Percentiles rank a stretch among this genome's conserved stretches.
Evolutionary conservation across 2,113 vertebrate genomes (phyloP).

Genomic region (Illadopsis cleaveri): DNA sequence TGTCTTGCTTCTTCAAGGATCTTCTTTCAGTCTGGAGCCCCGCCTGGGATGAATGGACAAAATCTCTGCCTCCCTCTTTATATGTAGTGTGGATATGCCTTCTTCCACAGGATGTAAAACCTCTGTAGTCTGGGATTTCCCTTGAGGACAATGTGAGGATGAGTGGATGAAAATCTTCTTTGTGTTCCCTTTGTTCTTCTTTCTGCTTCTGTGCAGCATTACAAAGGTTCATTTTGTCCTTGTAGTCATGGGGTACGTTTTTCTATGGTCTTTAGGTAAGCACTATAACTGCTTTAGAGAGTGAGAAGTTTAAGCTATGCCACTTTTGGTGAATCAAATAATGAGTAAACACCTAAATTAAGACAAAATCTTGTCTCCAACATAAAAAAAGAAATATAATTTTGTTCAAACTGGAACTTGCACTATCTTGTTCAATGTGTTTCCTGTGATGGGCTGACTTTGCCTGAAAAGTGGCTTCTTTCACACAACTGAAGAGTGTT

Average conservation of each 20-base stretch:
- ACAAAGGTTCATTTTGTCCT: not conserved
- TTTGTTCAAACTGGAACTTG: not conserved
- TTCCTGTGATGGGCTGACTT: not conserved
- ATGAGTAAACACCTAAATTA: not conserved
- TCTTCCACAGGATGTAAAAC: not conserved
- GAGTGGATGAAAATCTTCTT: not conserved
- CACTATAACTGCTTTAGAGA: not conserved
- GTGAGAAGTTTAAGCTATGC: not conserved
- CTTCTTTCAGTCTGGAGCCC: not conserved
- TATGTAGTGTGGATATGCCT: fast-evolving
- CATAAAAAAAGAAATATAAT: not conserved
- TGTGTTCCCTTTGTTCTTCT: not conserved
- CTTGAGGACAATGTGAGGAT: not conserved
- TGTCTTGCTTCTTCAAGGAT: not conserved
- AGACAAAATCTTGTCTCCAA: not conserved
- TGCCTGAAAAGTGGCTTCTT: not conserved
- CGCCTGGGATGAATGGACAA: not conserved
- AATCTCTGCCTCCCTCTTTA: not conserved
- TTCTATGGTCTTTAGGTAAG: not conserved
- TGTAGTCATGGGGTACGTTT: not conserved
- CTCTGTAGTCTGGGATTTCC: not conserved
- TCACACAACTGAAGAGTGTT: not conserved
- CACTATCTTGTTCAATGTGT: not conserved
- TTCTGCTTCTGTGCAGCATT: not conserved
- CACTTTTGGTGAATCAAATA: not conserved